phyloP scores from a whole-genome alignment of 1,140 invertebrate genomes.

The Zelostemma sp. region DNA sequence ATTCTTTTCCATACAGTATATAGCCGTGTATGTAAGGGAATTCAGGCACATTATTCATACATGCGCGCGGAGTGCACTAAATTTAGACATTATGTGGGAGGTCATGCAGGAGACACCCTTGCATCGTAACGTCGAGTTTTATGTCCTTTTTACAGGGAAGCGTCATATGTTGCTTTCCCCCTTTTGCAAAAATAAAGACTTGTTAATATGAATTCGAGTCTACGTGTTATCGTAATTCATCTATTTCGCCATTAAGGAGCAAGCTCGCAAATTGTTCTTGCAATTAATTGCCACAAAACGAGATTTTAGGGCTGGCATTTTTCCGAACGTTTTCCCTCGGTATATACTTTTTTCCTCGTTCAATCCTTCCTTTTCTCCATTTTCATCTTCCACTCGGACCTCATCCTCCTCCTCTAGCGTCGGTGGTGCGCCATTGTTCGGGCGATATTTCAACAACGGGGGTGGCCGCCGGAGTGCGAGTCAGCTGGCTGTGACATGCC shows the following conservation, averaged over 20 bases:
- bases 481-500: conserved; percentile 70
- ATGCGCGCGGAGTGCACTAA: conserved; percentile 59
- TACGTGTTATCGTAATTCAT: too few species aligned
- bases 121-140: conserved; percentile 54
- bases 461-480: conserved; percentile 57
- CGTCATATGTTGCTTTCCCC: conserved; percentile 49
- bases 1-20: conserved; percentile 35
- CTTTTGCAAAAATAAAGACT: conserved; percentile 38
- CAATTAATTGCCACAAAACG: neutral
- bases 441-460: conserved; percentile 67
- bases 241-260: too few species aligned
- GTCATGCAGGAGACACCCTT: conserved; percentile 55
- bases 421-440: conserved; percentile 65
- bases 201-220: conserved; percentile 13
- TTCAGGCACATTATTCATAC: conserved; percentile 60
- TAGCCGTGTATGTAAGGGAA: conserved; percentile 48
- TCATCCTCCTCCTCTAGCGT: conserved; percentile 37
- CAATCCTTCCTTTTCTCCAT: conserved; percentile 28
- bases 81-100: conserved; percentile 59
- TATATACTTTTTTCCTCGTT: conserved; percentile 2
- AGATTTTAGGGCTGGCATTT: neutral
- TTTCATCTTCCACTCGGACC: conserved; percentile 26
- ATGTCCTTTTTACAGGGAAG: conserved; percentile 57
- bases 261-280: too few species aligned
- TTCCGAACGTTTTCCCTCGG: neutral